Evolutionary conservation across 2,888 invertebrate genomes (phyloP), one percentile per base, ranked within the genome.

Genomic region (Brenthis ino): DNA sequence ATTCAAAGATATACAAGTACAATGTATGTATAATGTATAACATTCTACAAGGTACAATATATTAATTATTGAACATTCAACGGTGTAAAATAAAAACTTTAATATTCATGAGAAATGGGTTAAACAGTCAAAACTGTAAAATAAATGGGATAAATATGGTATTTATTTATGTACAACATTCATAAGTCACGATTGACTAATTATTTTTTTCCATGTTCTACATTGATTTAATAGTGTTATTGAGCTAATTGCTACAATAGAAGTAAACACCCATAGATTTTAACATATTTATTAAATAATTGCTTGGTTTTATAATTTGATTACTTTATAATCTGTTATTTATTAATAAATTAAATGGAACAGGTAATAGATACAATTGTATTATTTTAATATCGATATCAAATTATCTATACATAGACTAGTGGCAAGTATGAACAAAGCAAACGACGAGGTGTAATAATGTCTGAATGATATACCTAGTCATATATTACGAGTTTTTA

Each of bases 191-290:
- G 24, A 60, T 60, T 60, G 14, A 28, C 28, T 14, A 50, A 50
- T 37, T 14, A 47, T 48, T 43, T n/a, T 48, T 60, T 28, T 48
- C 28, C 28, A 60, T 60, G 48, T 60, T 60, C 48, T 60, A 60
- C n/a, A 48, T 20, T 16, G 48, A 28, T 28, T 37, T 11, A 8
- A 43, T 28, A 58, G 58, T 50, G 60, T 28, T 28, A n/a, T 60
- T 60, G 6, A 6, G 28, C 14, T 28, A 60, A 60, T 60, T 60
- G 48, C 11, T 28, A 24, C 14, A n/a, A 58, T 2, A 48, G 24
- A 50, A 60, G 24, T 58, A 48, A 28, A n/a, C 28, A 28, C 50
- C 28, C 0, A 48, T 14, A 48, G 14, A 24, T 14, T 47, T 20
- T 48, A 43, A 43, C 8, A 47, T 48, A 12, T 60, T 60, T 11